phyloP scores from a whole-genome alignment of 2,113 vertebrate genomes.

The Sisor rabdophorus region DNA sequence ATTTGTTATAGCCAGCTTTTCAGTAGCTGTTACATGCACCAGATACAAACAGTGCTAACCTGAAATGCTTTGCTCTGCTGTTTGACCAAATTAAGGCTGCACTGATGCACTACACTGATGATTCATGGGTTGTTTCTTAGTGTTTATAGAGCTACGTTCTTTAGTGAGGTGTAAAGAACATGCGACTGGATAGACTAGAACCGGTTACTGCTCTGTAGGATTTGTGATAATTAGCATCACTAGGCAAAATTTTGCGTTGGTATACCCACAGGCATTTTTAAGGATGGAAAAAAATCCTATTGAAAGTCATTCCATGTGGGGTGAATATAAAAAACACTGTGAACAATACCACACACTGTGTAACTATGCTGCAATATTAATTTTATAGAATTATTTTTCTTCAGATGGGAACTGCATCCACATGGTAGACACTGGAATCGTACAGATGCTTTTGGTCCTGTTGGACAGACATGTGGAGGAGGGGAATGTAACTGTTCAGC shows the following conservation, averaged over 20 bases:
- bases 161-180: conserved; percentile 8
- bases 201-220: conserved; percentile 3
- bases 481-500: conserved; percentile 94
- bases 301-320: background rate
- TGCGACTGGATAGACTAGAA: conserved; percentile 8
- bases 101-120: conserved; percentile 7
- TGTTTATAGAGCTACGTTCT: conserved; percentile 28
- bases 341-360: background rate
- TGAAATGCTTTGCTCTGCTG: conserved; percentile 10
- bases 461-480: conserved; percentile 90
- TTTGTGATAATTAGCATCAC: background rate
- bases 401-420: conserved; percentile 97
- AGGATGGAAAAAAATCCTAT: background rate
- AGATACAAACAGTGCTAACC: conserved; percentile 22
- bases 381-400: background rate
- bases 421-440: conserved; percentile 95
- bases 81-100: conserved; percentile 42
- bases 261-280: background rate
- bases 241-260: background rate
- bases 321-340: background rate
- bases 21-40: conserved; percentile 22
- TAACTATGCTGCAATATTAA: background rate
- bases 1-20: background rate
- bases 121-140: conserved; percentile 22
- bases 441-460: conserved; percentile 90